Evolutionary conservation across 2,113 vertebrate species (phyloP).

Genomic region (Hippocampus barbouri): DNA sequence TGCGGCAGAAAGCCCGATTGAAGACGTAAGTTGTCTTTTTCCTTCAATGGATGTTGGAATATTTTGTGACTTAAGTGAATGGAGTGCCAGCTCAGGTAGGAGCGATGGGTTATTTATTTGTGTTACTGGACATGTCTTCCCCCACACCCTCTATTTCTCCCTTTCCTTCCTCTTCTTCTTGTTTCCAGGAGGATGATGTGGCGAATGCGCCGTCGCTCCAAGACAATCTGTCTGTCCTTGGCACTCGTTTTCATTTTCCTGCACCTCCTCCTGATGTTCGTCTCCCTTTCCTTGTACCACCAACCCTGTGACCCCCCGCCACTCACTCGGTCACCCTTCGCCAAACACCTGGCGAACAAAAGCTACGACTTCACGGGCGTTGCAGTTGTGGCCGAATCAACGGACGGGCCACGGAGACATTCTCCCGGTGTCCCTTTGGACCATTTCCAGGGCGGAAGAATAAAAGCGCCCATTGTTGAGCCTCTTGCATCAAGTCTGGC

Average conservation of each 20-base stretch:
- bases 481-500: constrained; percentile 31
- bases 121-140: not conserved
- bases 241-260: constrained; percentile 65
- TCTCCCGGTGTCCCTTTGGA: constrained; percentile 14
- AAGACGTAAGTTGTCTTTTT: constrained; percentile 12
- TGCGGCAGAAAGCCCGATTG: not conserved
- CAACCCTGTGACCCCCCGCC: constrained; percentile 38
- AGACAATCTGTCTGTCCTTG: constrained; percentile 67
- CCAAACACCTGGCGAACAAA: constrained; percentile 18
- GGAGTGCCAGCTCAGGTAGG: not conserved
- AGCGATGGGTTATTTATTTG: not conserved
- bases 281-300: constrained; percentile 36
- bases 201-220: constrained; percentile 63
- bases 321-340: constrained; percentile 14
- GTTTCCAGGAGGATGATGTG: constrained; percentile 46
- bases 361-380: constrained; percentile 13
- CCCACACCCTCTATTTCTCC: not conserved
- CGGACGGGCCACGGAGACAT: not conserved
- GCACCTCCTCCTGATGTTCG: constrained; percentile 67
- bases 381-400: not conserved
- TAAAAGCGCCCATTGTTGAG: not conserved
- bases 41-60: not conserved
- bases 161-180: constrained; percentile 3
- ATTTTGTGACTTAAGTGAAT: not conserved
- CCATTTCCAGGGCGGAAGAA: not conserved